Conservation (phyloP, 2,113 vertebrate genomes). For the Pelvicachromis taeniatus region DNA sequence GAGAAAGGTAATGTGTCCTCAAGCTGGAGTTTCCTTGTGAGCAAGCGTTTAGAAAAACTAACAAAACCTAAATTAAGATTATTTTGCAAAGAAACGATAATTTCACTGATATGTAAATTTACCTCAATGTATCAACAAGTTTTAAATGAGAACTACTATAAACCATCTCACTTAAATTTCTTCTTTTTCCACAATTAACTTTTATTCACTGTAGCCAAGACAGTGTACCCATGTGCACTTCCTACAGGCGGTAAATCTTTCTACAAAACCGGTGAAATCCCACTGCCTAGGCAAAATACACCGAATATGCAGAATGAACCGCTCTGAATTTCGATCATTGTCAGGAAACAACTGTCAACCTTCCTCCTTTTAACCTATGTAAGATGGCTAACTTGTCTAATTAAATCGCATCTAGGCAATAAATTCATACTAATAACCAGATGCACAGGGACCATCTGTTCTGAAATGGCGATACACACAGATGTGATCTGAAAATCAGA, state of each 20-base stretch:
- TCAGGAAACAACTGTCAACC: constrained; percentile 13
- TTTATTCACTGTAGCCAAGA: not conserved
- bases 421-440: constrained; percentile 53
- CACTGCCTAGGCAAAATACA: not conserved
- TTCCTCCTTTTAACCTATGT: constrained; percentile 10
- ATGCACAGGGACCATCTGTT: constrained; percentile 53
- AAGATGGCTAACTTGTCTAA: constrained; percentile 68
- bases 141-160: not conserved
- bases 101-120: not conserved
- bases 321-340: not conserved
- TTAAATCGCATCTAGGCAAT: constrained; percentile 45
- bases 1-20: not conserved
- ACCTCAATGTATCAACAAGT: not conserved
- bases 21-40: not conserved
- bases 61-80: not conserved
- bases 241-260: accelerated
- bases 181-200: not conserved
- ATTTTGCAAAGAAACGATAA: not conserved
- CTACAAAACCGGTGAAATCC: not conserved
- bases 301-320: not conserved
- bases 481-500: constrained; percentile 44
- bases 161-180: not conserved
- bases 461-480: constrained; percentile 33
- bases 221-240: not conserved
- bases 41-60: not conserved